Base-by-base conservation (phyloP, 2,888 invertebrate genomes). In the Rotaria magnacalcarata region DNA sequence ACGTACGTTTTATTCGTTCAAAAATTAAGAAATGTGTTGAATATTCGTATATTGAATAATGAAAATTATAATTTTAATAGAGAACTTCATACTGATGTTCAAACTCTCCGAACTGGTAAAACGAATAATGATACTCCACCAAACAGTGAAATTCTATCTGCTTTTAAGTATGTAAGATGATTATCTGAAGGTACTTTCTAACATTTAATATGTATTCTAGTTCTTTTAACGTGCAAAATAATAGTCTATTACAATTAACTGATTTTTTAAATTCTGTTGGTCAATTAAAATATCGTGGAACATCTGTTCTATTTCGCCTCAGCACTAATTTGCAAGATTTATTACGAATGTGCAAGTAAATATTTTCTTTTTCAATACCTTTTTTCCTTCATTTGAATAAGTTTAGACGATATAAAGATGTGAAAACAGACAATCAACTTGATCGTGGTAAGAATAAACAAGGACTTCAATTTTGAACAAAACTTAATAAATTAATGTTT, bases 231-330 rank as follows among this genome's bases (percentile, higher is more conserved):
- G 10, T 58, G 24, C 80, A 84, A 50, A 14, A 8, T 52, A 34
- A 84, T 54, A 41, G 19, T 34, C 14, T 41, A 27, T 87, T 91
- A n/a, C 89, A 90, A 0, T 89, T 92, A 67, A 89, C 90, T 8
- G 91, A 93, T 84, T 94, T 94, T 89, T 90, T 94, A n/a, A 92
- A 92, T 52, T 93, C 93, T 1, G 93, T 94, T 19, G 93, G 93
- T 7, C 93, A 94, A 88, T 90, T 93, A 27, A 93, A 93, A 86
- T 92, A 94, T 75, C 91, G 94, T 85, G 94, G 94, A 14, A 94
- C 94, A 34, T 94, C 94, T 60, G 92, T 92, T 1, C 90, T 94
- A 86, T 92, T 94, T 88, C 92, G 94, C n/a, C 47, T 80, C 11
- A 41, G 14, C 47, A 47, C 43, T 16, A 47, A 47, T 47, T 11